Conservation (phyloP, 2,797 vertebrate species). For the Sternotherus odoratus region DNA sequence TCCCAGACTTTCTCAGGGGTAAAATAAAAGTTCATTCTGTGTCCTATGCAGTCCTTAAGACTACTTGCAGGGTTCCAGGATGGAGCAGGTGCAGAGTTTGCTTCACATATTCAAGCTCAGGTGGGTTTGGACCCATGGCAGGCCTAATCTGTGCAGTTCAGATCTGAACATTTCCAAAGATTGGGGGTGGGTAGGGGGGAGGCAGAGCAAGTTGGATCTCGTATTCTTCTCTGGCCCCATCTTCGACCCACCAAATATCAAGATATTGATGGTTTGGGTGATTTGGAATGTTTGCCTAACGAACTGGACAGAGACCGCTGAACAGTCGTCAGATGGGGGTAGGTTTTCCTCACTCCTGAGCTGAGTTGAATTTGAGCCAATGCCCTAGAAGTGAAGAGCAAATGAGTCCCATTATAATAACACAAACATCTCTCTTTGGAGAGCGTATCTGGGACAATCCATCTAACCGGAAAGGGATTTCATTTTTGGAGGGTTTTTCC, state of each 20-base stretch:
- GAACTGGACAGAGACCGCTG: not conserved
- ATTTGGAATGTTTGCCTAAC: not conserved
- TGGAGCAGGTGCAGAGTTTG: not conserved
- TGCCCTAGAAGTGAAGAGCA: not conserved
- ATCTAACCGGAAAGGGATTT: not conserved
- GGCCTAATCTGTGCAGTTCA: not conserved
- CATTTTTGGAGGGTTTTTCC: not conserved
- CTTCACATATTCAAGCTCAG: rapidly evolving
- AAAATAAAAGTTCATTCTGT: not conserved
- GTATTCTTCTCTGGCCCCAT: not conserved
- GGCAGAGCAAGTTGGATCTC: not conserved
- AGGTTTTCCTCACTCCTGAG: not conserved
- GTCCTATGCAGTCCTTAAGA: not conserved
- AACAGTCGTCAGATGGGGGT: not conserved
- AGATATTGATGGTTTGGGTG: not conserved
- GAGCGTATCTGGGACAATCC: not conserved
- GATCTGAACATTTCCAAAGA: not conserved
- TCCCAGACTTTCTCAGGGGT: not conserved
- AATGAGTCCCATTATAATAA: not conserved
- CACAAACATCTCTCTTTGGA: not conserved
- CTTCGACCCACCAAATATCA: not conserved
- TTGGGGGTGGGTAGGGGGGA: too few relatives aligned
- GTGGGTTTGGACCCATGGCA: not conserved
- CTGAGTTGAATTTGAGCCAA: not conserved
- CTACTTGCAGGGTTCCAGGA: not conserved